Evolutionary conservation across 2,113 vertebrate genomes (phyloP).

Genomic region (Miniopterus natalensis): DNA sequence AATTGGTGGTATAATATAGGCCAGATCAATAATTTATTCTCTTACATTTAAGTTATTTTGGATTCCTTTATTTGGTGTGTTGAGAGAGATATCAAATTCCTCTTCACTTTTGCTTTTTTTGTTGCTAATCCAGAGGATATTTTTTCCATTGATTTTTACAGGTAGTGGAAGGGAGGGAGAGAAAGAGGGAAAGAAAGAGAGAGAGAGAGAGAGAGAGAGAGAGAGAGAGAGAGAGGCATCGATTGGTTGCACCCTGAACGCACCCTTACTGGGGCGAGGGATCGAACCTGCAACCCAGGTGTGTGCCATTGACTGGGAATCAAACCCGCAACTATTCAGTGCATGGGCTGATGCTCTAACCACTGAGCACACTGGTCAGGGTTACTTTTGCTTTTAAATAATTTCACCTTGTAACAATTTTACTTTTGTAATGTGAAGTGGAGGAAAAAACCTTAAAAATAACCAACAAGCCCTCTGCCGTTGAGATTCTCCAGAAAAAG

Average conservation of each 20-base stretch:
- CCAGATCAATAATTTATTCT: conserved; percentile 15
- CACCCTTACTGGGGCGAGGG: too few species aligned
- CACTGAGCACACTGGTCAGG: too few species aligned
- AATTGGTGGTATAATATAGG: conserved; percentile 26
- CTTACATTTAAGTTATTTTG: conserved; percentile 42
- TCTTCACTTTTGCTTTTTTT: neutral
- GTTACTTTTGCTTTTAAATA: conserved; percentile 11
- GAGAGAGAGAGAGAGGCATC: too few species aligned
- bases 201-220: too few species aligned
- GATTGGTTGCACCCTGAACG: too few species aligned
- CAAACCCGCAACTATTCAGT: too few species aligned
- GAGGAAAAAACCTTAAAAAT: conserved; percentile 31
- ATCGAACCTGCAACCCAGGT: too few species aligned
- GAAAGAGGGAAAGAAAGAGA: too few species aligned
- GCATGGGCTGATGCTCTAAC: too few species aligned
- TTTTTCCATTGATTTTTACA: neutral
- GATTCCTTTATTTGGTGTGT: conserved; percentile 57
- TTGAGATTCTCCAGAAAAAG: conserved; percentile 55
- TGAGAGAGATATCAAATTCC: neutral
- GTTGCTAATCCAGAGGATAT: too few species aligned
- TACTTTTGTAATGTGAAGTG: neutral
- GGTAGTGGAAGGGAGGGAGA: too few species aligned
- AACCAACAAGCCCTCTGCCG: conserved; percentile 5
- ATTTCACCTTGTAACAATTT: conserved; percentile 23
- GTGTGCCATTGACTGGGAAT: too few species aligned